A percentile compares a stretch with the other conserved stretches of the same genome.
Evolutionary conservation across 1,140 invertebrate genomes (phyloP).

Genomic region (Magallana angulata): DNA sequence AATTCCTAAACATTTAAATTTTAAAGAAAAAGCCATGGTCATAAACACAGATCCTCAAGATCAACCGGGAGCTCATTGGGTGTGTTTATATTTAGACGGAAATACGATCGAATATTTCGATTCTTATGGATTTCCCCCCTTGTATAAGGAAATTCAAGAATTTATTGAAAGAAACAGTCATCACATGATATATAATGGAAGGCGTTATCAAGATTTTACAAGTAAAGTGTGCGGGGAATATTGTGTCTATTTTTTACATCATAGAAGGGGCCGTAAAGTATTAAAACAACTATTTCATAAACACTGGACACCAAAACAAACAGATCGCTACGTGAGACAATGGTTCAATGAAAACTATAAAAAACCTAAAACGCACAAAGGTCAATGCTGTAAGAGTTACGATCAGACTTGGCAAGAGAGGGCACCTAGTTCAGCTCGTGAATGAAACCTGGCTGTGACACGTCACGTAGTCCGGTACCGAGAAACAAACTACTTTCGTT

Average conservation of each 20-base stretch:
- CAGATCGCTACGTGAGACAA: too few relatives aligned
- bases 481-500: too few relatives aligned
- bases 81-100: neutral
- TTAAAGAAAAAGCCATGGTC: neutral
- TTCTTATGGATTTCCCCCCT: neutral
- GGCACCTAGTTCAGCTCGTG: too few relatives aligned
- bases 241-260: neutral
- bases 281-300: too few relatives aligned
- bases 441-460: too few relatives aligned
- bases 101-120: neutral
- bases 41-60: neutral
- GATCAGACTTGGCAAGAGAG: too few relatives aligned
- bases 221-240: neutral
- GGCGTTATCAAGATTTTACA: neutral
- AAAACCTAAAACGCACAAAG: too few relatives aligned
- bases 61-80: neutral
- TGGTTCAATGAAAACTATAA: too few relatives aligned
- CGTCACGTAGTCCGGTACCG: too few relatives aligned
- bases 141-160: neutral
- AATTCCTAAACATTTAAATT: neutral
- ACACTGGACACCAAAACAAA: too few relatives aligned
- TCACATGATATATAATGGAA: neutral
- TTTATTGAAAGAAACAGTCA: neutral
- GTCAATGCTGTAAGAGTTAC: too few relatives aligned
- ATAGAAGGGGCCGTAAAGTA: neutral